Percentiles rank a stretch among this genome's conserved stretches.
phyloP scores from a whole-genome alignment of 1,140 invertebrate species.

The Conus betulinus region DNA sequence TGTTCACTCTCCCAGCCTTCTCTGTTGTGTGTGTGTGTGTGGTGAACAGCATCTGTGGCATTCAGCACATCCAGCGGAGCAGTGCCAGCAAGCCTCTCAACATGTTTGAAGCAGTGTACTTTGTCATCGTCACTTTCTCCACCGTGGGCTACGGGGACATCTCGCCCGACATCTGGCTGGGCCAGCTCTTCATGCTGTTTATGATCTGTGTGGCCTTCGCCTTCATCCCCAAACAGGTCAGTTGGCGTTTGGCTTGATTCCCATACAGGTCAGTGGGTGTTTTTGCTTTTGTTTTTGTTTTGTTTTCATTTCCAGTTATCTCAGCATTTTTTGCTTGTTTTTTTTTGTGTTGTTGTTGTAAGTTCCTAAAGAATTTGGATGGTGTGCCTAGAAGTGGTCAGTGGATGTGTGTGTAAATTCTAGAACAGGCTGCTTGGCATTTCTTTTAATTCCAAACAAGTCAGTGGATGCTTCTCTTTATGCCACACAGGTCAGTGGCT shows the following conservation, averaged over 20 bases:
- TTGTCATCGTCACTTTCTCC: conserved; percentile 95
- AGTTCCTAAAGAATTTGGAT: no score
- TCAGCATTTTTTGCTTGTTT: no score
- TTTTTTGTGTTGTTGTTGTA: no score
- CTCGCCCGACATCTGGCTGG: conserved; percentile 96
- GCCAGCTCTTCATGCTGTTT: conserved; percentile 93
- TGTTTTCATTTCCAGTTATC: no score
- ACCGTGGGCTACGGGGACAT: conserved; percentile 89
- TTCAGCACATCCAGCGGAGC: conserved; percentile 94
- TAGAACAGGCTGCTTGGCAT: no score
- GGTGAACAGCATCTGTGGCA: conserved; percentile 88
- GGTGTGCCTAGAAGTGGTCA: no score
- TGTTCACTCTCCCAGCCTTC: not conserved
- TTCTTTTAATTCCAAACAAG: no score
- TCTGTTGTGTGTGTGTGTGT: not conserved
- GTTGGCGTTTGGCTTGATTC: no score
- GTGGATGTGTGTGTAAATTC: no score
- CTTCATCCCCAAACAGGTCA: conserved; percentile 95
- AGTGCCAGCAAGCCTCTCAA: conserved; percentile 86
- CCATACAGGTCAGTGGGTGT: conserved; percentile 74
- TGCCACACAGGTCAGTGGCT: not conserved
- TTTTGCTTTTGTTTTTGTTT: no score
- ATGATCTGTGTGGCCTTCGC: conserved; percentile 96
- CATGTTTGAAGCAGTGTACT: conserved; percentile 95
- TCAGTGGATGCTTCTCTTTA: no score